Percentiles rank a stretch among this genome's conserved stretches.
Evolutionary conservation across 2,797 vertebrate genomes (phyloP).

Genomic region (Sebastes trivittatus): DNA sequence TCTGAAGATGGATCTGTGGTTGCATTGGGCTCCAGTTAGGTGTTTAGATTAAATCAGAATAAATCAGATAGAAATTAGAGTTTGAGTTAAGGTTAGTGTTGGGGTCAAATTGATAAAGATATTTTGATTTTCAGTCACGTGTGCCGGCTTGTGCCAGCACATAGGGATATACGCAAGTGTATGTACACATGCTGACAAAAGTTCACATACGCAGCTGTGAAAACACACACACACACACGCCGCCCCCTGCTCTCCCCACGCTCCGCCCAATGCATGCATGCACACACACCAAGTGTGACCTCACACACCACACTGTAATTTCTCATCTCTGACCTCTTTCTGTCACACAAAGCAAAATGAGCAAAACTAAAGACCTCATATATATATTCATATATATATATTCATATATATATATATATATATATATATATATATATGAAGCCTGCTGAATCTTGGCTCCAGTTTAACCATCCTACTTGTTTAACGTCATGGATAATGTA

Average conservation of each 20-base stretch:
- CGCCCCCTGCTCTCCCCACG: background rate
- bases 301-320: slow-evolving; percentile 49
- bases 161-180: background rate
- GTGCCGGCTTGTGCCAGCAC: background rate
- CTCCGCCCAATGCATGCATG: slow-evolving; percentile 13
- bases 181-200: slow-evolving; percentile 12
- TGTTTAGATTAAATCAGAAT: background rate
- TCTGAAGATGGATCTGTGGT: background rate
- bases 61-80: background rate
- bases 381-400: too few species aligned
- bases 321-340: slow-evolving; percentile 57
- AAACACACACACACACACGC: slow-evolving; percentile 29
- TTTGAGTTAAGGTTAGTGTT: background rate
- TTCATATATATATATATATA: too few species aligned
- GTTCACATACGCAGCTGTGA: slow-evolving; percentile 55
- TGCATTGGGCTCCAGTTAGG: background rate
- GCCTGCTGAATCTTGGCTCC: slow-evolving; percentile 11
- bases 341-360: slow-evolving; percentile 42
- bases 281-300: slow-evolving; percentile 41
- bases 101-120: background rate
- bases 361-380: slow-evolving; percentile 16
- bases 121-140: background rate
- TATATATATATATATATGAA: background rate
- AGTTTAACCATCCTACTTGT: background rate
- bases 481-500: background rate